A percentile compares a stretch with the other conserved stretches of the same genome.
phyloP scores from a whole-genome alignment of 2,113 vertebrate genomes.

The Delphinus delphis region DNA sequence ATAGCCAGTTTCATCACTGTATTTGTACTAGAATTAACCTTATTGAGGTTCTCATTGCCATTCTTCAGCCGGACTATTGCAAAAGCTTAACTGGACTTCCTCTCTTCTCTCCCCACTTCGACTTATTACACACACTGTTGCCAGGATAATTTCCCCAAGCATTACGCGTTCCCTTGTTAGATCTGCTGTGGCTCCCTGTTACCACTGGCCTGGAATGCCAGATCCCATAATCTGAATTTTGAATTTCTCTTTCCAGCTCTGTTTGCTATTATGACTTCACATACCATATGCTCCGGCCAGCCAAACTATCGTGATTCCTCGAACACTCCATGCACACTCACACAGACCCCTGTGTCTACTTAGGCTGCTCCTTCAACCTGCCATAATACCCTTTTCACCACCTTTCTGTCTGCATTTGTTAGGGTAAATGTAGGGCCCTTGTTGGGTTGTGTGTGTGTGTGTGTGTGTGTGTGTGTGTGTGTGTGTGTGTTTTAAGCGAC shows the following conservation, averaged over 20 bases:
- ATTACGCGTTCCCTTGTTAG: not conserved
- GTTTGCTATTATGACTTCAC: conserved; percentile 21
- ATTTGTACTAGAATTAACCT: not conserved
- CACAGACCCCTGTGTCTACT: not conserved
- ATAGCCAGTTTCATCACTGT: not conserved
- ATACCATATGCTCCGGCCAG: not conserved
- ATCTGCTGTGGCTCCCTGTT: not conserved
- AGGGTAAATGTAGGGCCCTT: not conserved
- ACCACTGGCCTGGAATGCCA: not conserved
- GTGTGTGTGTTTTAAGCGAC: not conserved
- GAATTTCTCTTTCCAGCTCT: not conserved
- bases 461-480: no score
- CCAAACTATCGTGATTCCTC: not conserved
- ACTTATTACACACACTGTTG: not conserved
- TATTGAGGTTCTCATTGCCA: not conserved
- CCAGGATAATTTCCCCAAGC: not conserved
- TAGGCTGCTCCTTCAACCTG: not conserved
- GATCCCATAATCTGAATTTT: conserved; percentile 22
- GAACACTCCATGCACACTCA: not conserved
- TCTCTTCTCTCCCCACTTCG: not conserved
- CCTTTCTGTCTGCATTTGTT: conserved; percentile 11
- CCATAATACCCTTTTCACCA: not conserved
- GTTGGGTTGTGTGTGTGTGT: not conserved
- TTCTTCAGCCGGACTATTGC: not conserved
- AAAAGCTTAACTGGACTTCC: not conserved